Evolutionary conservation across 2,113 vertebrate genomes (phyloP).

Genomic region (Epinephelus moara): DNA sequence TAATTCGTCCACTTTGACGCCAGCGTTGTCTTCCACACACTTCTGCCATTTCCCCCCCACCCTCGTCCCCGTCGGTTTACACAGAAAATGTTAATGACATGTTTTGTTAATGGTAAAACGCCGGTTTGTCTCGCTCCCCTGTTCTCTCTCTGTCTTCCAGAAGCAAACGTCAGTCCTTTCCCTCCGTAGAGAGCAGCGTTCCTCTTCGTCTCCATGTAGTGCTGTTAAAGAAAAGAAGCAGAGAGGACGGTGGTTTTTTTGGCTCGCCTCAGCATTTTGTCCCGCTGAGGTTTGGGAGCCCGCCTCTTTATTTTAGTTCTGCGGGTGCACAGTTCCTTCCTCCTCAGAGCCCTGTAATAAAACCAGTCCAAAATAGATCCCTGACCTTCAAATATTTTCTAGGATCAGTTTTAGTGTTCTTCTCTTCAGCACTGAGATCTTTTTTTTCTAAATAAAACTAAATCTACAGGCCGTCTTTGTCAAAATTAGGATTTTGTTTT

Average conservation of each 20-base stretch:
- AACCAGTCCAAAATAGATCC: conserved; percentile 73
- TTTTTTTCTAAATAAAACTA: conserved; percentile 5
- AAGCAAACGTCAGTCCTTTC: conserved; percentile 11
- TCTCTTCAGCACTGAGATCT: conserved; percentile 49
- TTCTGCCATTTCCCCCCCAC: conserved; percentile 38
- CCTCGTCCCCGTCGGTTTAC: background rate
- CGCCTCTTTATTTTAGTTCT: conserved; percentile 71
- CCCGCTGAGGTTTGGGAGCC: conserved; percentile 73
- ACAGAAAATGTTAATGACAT: background rate
- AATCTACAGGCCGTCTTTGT: conserved; percentile 13
- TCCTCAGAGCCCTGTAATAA: conserved; percentile 78
- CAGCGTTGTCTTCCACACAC: conserved; percentile 70
- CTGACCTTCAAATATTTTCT: conserved; percentile 62
- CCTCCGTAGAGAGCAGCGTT: conserved; percentile 35
- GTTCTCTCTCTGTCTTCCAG: conserved; percentile 47
- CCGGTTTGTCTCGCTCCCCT: background rate
- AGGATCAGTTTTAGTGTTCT: conserved; percentile 65
- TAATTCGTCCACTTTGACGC: conserved; percentile 51
- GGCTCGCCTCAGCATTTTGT: conserved; percentile 61
- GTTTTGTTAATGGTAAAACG: conserved; percentile 6
- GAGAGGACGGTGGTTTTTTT: conserved; percentile 29
- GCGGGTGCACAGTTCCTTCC: conserved; percentile 70
- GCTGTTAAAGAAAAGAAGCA: conserved; percentile 46
- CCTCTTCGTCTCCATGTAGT: conserved; percentile 24
- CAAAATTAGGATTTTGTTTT: conserved; percentile 35